Evolutionary conservation across 2,888 invertebrate genomes (phyloP).

Genomic region (Archips xylosteana): DNA sequence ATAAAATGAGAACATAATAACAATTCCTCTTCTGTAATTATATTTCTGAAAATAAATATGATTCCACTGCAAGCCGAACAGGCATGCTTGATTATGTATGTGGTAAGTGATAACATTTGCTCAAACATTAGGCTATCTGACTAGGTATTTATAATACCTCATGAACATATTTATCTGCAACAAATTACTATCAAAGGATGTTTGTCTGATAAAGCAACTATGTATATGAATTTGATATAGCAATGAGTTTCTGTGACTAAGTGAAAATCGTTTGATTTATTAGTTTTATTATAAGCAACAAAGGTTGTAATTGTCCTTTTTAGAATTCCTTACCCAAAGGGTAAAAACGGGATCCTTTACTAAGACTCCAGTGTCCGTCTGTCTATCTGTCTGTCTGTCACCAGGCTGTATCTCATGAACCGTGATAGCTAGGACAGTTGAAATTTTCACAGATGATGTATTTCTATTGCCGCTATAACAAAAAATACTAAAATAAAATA

Average conservation of each 20-base stretch:
- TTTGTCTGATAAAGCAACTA: constrained; percentile 23
- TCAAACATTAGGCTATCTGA: constrained; percentile 18
- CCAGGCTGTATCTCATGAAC: no score
- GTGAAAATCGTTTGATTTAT: no score
- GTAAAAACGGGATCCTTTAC: no score
- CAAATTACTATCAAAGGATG: constrained; percentile 15
- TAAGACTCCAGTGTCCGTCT: no score
- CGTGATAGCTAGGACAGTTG: no score
- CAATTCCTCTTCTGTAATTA: not conserved
- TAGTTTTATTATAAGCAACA: no score
- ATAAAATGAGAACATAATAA: not conserved
- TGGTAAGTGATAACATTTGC: not conserved
- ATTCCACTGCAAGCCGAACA: not conserved
- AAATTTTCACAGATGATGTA: no score
- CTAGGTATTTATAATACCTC: not conserved
- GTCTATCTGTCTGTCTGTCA: no score
- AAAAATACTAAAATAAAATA: no score
- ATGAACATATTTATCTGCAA: constrained; percentile 13
- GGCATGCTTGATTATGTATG: not conserved
- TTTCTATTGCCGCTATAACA: no score
- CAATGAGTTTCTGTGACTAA: not conserved
- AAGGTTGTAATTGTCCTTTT: no score
- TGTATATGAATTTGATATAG: constrained; percentile 9
- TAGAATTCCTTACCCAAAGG: no score
- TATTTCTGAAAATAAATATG: not conserved